A percentile compares a stretch with the other conserved stretches of the same genome.
These are phyloP conservation scores for Lasius fuliginosus DNA, from an alignment of 2,888 invertebrate species.

Conservation along the genomic window DNA sequence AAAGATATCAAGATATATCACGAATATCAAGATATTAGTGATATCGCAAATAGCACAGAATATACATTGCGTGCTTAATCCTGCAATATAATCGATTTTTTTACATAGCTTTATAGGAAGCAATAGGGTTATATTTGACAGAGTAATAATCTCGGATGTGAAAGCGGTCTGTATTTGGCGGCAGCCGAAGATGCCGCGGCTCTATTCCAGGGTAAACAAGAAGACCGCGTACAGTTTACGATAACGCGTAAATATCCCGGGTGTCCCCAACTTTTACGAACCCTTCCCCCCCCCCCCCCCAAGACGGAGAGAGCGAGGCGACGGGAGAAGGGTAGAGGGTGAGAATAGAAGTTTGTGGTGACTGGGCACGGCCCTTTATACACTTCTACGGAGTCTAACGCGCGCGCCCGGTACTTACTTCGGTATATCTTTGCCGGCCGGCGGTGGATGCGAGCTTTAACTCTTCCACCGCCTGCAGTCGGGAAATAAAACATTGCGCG, in stretches of 20 bases:
- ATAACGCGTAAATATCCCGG: constrained; percentile 83
- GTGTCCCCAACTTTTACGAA: constrained; percentile 83
- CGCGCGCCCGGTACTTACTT: constrained; percentile 75
- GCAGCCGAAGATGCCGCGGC: constrained; percentile 46
- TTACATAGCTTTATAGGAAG: background rate
- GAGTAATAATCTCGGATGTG: constrained; percentile 43
- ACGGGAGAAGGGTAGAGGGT: constrained; percentile 40
- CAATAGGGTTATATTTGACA: constrained; percentile 32
- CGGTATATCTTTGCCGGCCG: constrained; percentile 72
- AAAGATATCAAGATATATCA: background rate
- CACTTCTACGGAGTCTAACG: constrained; percentile 77
- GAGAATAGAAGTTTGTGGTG: constrained; percentile 76
- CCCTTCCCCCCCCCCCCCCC: constrained; percentile 73
- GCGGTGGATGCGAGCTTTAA: constrained; percentile 73
- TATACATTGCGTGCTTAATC: background rate
- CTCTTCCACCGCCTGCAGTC: constrained; percentile 79
- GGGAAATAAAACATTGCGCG: constrained; percentile 79
- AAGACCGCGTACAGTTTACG: constrained; percentile 81
- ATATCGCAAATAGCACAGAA: background rate
- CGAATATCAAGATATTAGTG: background rate
- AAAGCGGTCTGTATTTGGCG: constrained; percentile 50
- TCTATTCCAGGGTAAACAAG: constrained; percentile 76
- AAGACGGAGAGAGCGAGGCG: constrained; percentile 43
- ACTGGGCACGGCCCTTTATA: constrained; percentile 78
- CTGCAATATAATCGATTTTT: background rate